A percentile compares a stretch with the other conserved stretches of the same genome.
Evolutionary conservation across 2,888 invertebrate species (phyloP).

Genomic region (Aplocera efformata): DNA sequence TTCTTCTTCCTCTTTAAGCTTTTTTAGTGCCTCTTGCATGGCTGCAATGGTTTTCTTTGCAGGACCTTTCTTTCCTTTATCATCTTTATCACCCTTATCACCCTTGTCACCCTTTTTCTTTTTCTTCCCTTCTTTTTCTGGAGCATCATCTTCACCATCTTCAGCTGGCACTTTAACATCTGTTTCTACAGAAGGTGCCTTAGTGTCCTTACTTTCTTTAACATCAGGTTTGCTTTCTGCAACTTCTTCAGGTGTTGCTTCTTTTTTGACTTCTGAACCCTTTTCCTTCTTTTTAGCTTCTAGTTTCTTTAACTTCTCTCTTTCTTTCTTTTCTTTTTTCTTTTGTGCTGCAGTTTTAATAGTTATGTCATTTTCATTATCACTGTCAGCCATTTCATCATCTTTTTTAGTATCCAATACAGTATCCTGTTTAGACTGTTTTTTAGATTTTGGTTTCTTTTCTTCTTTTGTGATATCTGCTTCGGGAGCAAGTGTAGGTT

Average conservation of each 20-base stretch:
- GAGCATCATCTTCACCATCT: slow-evolving; percentile 52
- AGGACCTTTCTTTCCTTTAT: slow-evolving; percentile 85
- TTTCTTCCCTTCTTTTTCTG: slow-evolving; percentile 63
- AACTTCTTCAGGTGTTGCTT: slow-evolving; percentile 39
- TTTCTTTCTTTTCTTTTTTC: slow-evolving; percentile 93
- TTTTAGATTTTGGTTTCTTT: slow-evolving; percentile 64
- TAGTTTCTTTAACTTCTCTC: slow-evolving; percentile 87
- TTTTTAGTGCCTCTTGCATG: slow-evolving; percentile 95
- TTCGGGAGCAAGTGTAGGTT: slow-evolving; percentile 62
- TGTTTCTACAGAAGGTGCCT: slow-evolving; percentile 43
- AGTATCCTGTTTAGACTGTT: slow-evolving; percentile 60
- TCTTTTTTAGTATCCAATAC: slow-evolving; percentile 48
- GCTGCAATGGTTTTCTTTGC: slow-evolving; percentile 93
- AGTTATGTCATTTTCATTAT: slow-evolving; percentile 80
- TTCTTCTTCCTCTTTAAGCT: slow-evolving; percentile 94
- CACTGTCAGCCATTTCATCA: slow-evolving; percentile 67
- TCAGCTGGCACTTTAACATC: slow-evolving; percentile 61
- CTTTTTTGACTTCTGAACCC: slow-evolving; percentile 56
- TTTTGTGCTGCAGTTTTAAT: slow-evolving; percentile 92
- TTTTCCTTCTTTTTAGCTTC: slow-evolving; percentile 83
- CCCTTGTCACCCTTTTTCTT: slow-evolving; percentile 59
- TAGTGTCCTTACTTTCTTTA: slow-evolving; percentile 44
- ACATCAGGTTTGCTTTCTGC: slow-evolving; percentile 17
- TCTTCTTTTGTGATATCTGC: slow-evolving; percentile 56
- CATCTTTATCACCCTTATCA: slow-evolving; percentile 69